A percentile compares a stretch with the other conserved stretches of the same genome.
These are phyloP conservation scores for Luffia ferchaultella DNA, from an alignment of 2,888 invertebrate species.

Conservation along the genomic window DNA sequence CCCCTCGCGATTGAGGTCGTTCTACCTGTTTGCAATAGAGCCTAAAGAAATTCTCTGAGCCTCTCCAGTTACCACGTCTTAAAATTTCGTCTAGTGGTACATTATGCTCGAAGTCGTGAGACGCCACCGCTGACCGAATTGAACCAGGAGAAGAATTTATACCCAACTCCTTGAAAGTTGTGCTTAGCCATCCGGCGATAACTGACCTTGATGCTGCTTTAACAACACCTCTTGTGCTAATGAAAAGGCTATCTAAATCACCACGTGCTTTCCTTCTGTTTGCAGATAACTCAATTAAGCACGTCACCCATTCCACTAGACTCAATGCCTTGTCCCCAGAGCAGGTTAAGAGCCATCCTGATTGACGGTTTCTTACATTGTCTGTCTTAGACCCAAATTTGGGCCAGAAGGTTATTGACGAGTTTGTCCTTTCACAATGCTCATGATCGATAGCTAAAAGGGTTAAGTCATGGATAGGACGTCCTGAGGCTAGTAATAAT, in stretches of 20 bases:
- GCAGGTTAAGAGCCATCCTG: slow-evolving; percentile 15
- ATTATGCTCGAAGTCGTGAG: background rate
- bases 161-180: slow-evolving; percentile 1
- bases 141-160: too few species aligned
- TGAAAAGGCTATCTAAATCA: slow-evolving; percentile 4
- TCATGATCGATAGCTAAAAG: slow-evolving; percentile 3
- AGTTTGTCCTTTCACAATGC: background rate
- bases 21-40: slow-evolving; percentile 1
- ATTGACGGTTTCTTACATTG: slow-evolving; percentile 8
- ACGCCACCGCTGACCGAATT: slow-evolving; percentile 5
- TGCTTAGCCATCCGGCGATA: slow-evolving; percentile 5
- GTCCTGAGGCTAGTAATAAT: slow-evolving; percentile 9
- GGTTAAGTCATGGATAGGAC: slow-evolving; percentile 9
- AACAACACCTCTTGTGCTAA: slow-evolving; percentile 5
- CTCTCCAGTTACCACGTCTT: slow-evolving; percentile 2
- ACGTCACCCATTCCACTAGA: background rate
- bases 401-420: slow-evolving; percentile 8
- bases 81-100: slow-evolving; percentile 5
- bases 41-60: slow-evolving; percentile 1
- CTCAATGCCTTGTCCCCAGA: slow-evolving; percentile 8
- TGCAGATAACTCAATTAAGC: background rate
- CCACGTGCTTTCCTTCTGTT: slow-evolving; percentile 1
- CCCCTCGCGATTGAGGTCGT: background rate
- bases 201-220: slow-evolving; percentile 5
- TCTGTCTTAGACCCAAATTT: slow-evolving; percentile 13